Evolutionary conservation across 2,113 vertebrate species (phyloP).

Genomic region (Tyto alba): DNA sequence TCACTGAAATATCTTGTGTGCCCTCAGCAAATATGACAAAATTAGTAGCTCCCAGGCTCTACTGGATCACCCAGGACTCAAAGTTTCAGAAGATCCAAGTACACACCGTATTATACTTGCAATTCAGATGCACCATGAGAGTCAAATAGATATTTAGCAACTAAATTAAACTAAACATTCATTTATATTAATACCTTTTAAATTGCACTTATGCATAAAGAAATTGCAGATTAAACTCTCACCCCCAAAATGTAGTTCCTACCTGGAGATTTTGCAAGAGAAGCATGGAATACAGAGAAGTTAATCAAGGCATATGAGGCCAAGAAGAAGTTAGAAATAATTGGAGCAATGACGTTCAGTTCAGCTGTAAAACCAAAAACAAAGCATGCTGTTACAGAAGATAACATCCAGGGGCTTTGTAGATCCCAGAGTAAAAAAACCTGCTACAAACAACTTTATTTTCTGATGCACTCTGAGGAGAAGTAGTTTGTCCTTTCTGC

Average conservation of each 20-base stretch:
- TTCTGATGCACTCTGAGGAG: background rate
- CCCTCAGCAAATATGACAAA: background rate
- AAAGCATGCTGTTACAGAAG: background rate
- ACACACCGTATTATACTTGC: background rate
- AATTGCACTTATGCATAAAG: background rate
- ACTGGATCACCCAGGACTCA: background rate
- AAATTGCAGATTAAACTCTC: background rate
- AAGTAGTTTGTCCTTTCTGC: background rate
- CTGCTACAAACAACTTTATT: background rate
- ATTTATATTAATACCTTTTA: background rate
- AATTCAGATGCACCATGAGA: background rate
- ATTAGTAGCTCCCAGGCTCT: background rate
- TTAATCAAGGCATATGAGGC: constrained; percentile 98
- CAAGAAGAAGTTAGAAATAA: constrained; percentile 99
- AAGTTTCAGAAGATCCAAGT: background rate
- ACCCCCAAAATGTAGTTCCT: background rate
- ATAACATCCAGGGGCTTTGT: background rate
- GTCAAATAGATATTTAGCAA: background rate
- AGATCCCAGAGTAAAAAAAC: background rate
- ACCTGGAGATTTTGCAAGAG: constrained; percentile 98
- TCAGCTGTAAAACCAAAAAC: constrained; percentile 77
- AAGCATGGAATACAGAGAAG: constrained; percentile 98
- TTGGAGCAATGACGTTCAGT: constrained; percentile 94
- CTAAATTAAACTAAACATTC: background rate
- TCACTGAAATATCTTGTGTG: background rate